A percentile compares a stretch with the other conserved stretches of the same genome.
phyloP scores from a whole-genome alignment of 2,797 vertebrate species.

The Sebastes itinus region DNA sequence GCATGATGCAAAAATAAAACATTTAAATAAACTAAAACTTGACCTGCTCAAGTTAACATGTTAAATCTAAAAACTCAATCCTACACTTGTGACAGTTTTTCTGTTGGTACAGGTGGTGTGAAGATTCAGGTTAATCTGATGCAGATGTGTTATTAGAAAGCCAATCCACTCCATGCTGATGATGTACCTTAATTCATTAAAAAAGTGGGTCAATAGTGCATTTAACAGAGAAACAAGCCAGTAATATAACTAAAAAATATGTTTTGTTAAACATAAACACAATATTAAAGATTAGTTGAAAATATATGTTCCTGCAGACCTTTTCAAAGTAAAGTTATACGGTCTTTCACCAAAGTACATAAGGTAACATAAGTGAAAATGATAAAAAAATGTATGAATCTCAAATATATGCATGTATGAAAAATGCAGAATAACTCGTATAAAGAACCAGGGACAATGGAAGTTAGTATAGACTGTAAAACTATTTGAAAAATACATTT shows the following conservation, averaged over 20 bases:
- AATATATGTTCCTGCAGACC: neutral
- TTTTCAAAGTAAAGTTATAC: neutral
- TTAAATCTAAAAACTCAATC: fast-evolving
- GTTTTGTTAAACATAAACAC: neutral
- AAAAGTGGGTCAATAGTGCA: too few species aligned
- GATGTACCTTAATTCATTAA: neutral
- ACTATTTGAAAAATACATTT: too few species aligned
- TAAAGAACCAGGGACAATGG: too few species aligned
- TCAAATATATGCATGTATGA: neutral
- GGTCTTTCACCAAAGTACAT: too few species aligned
- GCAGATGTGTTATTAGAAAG: neutral
- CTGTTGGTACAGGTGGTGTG: neutral
- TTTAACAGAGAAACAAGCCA: neutral
- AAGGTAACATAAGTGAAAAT: neutral
- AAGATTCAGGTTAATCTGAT: neutral
- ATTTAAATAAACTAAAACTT: neutral
- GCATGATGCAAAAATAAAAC: too few species aligned
- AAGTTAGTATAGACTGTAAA: too few species aligned
- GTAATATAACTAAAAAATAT: neutral
- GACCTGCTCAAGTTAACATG: neutral
- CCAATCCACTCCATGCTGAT: neutral
- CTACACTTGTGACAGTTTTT: neutral
- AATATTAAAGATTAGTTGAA: neutral
- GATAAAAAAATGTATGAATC: neutral
- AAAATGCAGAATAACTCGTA: too few species aligned